These are phyloP conservation scores for Abscondita cerata DNA, from an alignment of 2,888 invertebrate genomes.

Conservation along the genomic window DNA sequence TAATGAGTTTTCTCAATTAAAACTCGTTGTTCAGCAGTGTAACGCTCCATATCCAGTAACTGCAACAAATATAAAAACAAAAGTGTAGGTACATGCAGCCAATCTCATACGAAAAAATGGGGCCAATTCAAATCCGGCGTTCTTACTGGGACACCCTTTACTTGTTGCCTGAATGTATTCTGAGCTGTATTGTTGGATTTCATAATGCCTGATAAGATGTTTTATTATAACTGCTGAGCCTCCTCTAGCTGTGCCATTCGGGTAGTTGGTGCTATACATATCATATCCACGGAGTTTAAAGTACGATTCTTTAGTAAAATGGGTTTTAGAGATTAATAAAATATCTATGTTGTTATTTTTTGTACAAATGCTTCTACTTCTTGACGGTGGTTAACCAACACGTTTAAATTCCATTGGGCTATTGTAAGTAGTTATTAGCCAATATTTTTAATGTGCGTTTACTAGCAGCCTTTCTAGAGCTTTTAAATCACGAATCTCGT, in stretches of 20 bases:
- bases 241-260: slow-evolving; percentile 12
- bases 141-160: no score
- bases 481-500: slow-evolving; percentile 6
- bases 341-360: slow-evolving; percentile 3
- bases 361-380: slow-evolving; percentile 1
- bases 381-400: slow-evolving; percentile 5
- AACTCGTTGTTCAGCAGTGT: no score
- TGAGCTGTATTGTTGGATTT: neutral
- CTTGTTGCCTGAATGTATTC: no score
- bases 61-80: no score
- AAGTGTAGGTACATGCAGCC: no score
- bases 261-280: slow-evolving; percentile 5
- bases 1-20: no score
- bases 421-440: neutral
- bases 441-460: slow-evolving; percentile 6
- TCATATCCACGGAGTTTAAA: slow-evolving; percentile 15
- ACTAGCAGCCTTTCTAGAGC: slow-evolving; percentile 1
- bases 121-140: no score
- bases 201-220: slow-evolving; percentile 1
- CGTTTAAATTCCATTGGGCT: slow-evolving; percentile 7
- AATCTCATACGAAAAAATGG: no score
- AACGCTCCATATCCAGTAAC: no score
- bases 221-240: slow-evolving; percentile 11
- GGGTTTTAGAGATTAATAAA: neutral
- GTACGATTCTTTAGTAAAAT: slow-evolving; percentile 11